Conservation (phyloP, 2,888 invertebrate genomes). For the Criorhina ranunculi region DNA sequence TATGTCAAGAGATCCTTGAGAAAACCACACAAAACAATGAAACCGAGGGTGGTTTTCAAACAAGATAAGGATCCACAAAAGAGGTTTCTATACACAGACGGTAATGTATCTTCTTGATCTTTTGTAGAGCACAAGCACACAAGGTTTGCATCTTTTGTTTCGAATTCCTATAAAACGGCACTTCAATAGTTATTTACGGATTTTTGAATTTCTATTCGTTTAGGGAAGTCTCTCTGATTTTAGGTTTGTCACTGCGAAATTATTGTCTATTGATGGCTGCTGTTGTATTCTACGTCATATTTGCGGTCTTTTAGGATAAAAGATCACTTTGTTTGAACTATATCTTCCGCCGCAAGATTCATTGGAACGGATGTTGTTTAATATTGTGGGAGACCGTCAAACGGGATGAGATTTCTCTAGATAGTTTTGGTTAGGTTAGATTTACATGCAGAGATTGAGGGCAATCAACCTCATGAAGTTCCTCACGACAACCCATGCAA, state of each 20-base stretch:
- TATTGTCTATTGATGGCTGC: neutral
- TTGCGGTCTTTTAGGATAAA: conserved; percentile 11
- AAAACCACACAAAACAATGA: conserved; percentile 52
- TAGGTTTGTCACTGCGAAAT: conserved; percentile 11
- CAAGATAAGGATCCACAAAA: conserved; percentile 58
- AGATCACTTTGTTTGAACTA: neutral
- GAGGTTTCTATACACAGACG: conserved; percentile 10
- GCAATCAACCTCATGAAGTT: too few relatives aligned
- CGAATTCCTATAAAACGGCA: conserved; percentile 54
- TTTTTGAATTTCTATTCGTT: neutral
- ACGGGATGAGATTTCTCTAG: too few relatives aligned
- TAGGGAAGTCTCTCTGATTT: neutral
- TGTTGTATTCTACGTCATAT: neutral
- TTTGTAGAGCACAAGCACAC: conserved; percentile 30
- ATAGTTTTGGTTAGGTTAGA: neutral
- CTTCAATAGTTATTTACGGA: conserved; percentile 53
- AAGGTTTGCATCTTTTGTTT: conserved; percentile 41
- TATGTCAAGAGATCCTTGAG: conserved; percentile 57
- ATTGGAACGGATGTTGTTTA: neutral
- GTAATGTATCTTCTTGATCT: conserved; percentile 70
- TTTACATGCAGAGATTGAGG: too few relatives aligned
- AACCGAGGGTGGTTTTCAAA: conserved; percentile 64
- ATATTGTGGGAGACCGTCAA: neutral
- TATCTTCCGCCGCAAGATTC: neutral
- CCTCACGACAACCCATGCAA: too few relatives aligned